A percentile compares a stretch with the other conserved stretches of the same genome.
Conservation (phyloP, 2,113 vertebrate species). For the Sceloporus tristichus region DNA sequence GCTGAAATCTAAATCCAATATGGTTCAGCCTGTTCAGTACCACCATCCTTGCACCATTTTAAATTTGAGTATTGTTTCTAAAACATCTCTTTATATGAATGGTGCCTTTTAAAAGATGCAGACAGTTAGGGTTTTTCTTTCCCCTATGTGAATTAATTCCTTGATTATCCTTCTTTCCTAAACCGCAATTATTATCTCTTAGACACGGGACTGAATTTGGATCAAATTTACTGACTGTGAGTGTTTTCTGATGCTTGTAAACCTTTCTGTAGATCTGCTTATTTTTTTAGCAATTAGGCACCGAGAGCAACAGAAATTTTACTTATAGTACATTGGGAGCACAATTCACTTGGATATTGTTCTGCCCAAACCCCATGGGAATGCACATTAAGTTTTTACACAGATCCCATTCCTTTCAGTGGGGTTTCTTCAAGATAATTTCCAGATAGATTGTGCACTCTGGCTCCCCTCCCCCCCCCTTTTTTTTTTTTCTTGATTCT, state of each 20-base stretch:
- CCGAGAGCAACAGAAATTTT: conserved; percentile 89
- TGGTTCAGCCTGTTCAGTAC: conserved; percentile 81
- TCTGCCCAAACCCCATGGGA: not conserved
- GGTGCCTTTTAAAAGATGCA: conserved; percentile 86
- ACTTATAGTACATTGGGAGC: conserved; percentile 82
- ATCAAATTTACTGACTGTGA: conserved; percentile 89
- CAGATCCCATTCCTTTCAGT: conserved; percentile 1
- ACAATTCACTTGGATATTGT: not conserved
- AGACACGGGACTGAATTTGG: conserved; percentile 79
- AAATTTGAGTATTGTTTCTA: conserved; percentile 84
- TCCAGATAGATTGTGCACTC: conserved; percentile 38
- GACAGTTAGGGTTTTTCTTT: conserved; percentile 78
- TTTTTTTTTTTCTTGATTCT: conserved; percentile 57
- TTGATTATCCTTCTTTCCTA: conserved; percentile 85
- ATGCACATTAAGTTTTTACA: not conserved
- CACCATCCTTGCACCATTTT: conserved; percentile 75
- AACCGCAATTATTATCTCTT: conserved; percentile 83
- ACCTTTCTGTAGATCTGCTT: conserved; percentile 89
- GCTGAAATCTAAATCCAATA: conserved; percentile 81
- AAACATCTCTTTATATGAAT: conserved; percentile 86
- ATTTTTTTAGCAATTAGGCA: conserved; percentile 90
- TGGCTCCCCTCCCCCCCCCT: conserved; percentile 49
- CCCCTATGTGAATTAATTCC: conserved; percentile 83
- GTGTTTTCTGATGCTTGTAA: conserved; percentile 90
- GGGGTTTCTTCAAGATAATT: conserved; percentile 1